Evolutionary conservation across 2,797 vertebrate species (phyloP), one percentile per base, ranked within the genome.

Genomic region (Enteromius thamalakanensis): DNA sequence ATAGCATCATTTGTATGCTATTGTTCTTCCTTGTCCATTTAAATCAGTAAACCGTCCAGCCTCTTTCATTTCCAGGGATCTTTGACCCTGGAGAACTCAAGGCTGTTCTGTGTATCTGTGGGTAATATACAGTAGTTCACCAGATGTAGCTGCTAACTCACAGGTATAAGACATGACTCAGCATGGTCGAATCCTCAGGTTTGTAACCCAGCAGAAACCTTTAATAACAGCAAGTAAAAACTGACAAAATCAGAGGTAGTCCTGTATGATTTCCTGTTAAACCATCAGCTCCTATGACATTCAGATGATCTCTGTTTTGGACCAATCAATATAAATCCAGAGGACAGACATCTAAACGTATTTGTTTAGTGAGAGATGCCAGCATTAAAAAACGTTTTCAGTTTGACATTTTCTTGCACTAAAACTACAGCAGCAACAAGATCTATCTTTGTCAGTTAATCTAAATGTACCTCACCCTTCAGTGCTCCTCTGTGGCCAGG

Each of bases 111-210:
- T 14, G 40, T 45, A 3, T 45, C 32, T 53, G 64, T 58, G n/a
- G 19, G 14, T 45, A 55, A 69, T 8, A 55, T 42, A 69, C 29
- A 55, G 65, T 42, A 19, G 2, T 37, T 75, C 5, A 32, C 19
- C 42, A 32, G 29, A 51, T 42, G 34, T 76, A 42, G 72, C 72
- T 6, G 34, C 37, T 65, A 34, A 49, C 76, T 69, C 64, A 79
- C 60, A 75, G 71, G 60, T 80, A 69, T 34, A 21, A 55, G 62
- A 80, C 29, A 76, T 51, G 78, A 80, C 23, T 65, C 58, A 42
- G 83, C 76, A 79, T 19, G 32, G 40, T 32, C 40, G 42, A 79
- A 62, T 84, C 69, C 70, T 34, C 32, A 71, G 12, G 64, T 68
- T n/a, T 62, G 23, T 49, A 80, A 60, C 9, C 64, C 34, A 65